Evolutionary conservation across 23 tunicate species (phyloP), one percentile per base, ranked within the genome.

Genomic region (Halocynthia roretzi): DNA sequence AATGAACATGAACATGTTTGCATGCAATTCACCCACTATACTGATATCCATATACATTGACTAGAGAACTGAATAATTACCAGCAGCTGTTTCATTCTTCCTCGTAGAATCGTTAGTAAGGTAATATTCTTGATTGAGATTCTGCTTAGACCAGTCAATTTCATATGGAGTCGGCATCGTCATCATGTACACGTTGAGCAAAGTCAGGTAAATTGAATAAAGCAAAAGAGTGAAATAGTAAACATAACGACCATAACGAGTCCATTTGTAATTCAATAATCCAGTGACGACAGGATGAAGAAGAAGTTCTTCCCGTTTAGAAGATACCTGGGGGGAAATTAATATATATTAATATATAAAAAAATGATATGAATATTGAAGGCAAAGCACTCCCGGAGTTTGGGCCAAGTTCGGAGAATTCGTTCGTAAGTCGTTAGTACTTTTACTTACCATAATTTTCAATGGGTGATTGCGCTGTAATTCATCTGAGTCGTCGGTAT

Each of bases 261-360:
- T 71, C 98, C 98, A 92, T 62, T 92, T 92, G 82, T 92, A 86
- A 61, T 92, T 92, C 63, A 92, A 78, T 50, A 92, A 58, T 31
- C 98, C 98, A 49, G 98, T 92, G 21, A 92, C 98, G 56, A 92
- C 85, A 20, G 98, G 98, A 63, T 92, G 98, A 49, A 92, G 80
- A 50, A 92, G 62, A 18, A 92, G 80, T 48, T 66, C 84, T 63
- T 92, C 98, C 40, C 98, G 90, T 83, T 92, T 92, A 14, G 98
- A 63, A 14, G 80, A 80, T 52, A 92, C 98, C 98, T 92, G 63
- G 12, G 22, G 19, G 31, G 61, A 70, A 23, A 77, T 4, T 2
- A 62, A 68, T 1, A n/a, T 17, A 17, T 21, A 21, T 20, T 68
- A 12, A 2, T 21, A 68, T 68, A 17, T 68, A 18, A 19, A 21